Evolutionary conservation across 2,113 vertebrate species (phyloP).

Genomic region (Coturnix japonica): DNA sequence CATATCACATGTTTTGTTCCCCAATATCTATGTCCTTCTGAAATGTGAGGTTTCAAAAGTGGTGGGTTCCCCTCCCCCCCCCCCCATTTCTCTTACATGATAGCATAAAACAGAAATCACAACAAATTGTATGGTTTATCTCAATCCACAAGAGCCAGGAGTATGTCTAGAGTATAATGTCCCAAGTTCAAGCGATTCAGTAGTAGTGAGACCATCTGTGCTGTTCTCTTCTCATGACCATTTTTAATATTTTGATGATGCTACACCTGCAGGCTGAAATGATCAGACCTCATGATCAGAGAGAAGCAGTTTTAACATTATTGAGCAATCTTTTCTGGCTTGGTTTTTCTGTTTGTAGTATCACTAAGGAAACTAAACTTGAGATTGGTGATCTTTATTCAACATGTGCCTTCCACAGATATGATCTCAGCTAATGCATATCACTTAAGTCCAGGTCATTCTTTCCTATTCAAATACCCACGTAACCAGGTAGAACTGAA

Average conservation of each 20-base stretch:
- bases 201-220: neutral
- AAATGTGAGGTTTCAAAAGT: neutral
- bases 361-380: conserved; percentile 49
- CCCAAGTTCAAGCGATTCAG: neutral
- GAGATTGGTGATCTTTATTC: conserved; percentile 43
- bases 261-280: conserved; percentile 17
- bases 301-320: neutral
- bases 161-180: fast-evolving
- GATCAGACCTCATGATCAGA: neutral
- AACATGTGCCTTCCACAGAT: conserved; percentile 48
- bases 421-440: conserved; percentile 53
- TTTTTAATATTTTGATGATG: conserved; percentile 20
- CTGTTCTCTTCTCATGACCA: neutral
- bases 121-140: neutral
- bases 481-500: conserved; percentile 6
- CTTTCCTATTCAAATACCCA: conserved; percentile 34
- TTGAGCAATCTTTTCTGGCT: conserved; percentile 2
- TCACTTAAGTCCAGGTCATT: neutral
- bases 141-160: neutral
- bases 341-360: conserved; percentile 38
- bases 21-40: neutral
- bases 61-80: neutral
- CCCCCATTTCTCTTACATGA: neutral
- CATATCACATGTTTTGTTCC: neutral
- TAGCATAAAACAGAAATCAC: neutral